A percentile compares a stretch with the other conserved stretches of the same genome.
Evolutionary conservation across 1,140 invertebrate species (phyloP).

Genomic region (Drosophila athabasca): DNA sequence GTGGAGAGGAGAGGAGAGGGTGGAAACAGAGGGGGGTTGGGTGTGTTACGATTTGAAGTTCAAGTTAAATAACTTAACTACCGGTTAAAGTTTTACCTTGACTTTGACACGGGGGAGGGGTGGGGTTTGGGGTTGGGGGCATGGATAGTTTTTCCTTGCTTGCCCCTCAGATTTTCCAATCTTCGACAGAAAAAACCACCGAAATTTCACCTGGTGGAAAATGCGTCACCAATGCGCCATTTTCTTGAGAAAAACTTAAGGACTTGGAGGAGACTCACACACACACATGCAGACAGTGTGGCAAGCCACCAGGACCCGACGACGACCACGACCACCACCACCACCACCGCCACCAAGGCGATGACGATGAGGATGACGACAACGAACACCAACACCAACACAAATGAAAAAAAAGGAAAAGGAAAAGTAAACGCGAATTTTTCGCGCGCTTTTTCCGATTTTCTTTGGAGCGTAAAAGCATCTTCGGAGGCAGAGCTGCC

Average conservation of each 20-base stretch:
- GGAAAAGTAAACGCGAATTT: conserved; percentile 54
- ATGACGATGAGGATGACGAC: not conserved
- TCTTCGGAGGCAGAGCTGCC: conserved; percentile 51
- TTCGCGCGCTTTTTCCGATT: conserved; percentile 66
- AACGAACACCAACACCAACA: conserved; percentile 12
- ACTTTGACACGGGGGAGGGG: too few species aligned
- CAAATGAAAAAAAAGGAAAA: conserved; percentile 6
- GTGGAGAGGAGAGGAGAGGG: too few species aligned
- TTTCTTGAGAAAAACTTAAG: conserved; percentile 58
- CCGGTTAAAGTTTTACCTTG: too few species aligned
- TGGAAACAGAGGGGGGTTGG: too few species aligned
- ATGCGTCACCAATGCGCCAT: too few species aligned
- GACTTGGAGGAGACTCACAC: conserved; percentile 9
- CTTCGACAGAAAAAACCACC: too few species aligned
- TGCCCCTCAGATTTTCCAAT: too few species aligned
- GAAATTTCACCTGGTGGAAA: too few species aligned
- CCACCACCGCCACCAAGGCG: not conserved
- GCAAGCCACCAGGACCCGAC: conserved; percentile 1
- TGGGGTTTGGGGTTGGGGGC: too few species aligned
- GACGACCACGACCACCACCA: not conserved
- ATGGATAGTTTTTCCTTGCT: too few species aligned
- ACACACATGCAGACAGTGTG: conserved; percentile 20
- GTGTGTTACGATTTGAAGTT: too few species aligned
- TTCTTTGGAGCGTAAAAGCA: conserved; percentile 48
- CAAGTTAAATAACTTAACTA: too few species aligned